Evolutionary conservation across 2,113 vertebrate genomes (phyloP).

Genomic region (Typhlomys cinereus): DNA sequence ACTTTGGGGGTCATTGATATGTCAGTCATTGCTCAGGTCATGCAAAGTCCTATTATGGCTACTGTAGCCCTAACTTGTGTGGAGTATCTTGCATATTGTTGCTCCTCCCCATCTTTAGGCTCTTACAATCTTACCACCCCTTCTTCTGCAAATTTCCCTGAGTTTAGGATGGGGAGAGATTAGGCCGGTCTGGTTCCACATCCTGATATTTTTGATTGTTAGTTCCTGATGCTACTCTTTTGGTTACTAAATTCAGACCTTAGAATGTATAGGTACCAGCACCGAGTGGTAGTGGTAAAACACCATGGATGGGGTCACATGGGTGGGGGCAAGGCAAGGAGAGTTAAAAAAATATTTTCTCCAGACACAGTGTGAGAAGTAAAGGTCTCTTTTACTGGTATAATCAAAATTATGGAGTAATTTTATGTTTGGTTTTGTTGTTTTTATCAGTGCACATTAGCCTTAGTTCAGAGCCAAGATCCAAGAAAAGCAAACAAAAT

Average conservation of each 20-base stretch:
- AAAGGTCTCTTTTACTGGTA: neutral
- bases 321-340: neutral
- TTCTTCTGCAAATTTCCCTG: too few relatives aligned
- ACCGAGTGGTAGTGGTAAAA: neutral
- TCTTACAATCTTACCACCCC: too few relatives aligned
- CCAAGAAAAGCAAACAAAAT: neutral
- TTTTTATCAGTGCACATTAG: too few relatives aligned
- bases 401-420: too few relatives aligned
- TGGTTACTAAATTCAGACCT: neutral
- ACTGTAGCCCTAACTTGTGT: too few relatives aligned
- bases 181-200: too few relatives aligned
- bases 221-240: neutral
- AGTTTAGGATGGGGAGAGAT: too few relatives aligned
- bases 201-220: neutral
- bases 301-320: neutral
- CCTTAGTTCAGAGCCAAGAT: neutral
- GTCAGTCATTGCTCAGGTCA: too few relatives aligned
- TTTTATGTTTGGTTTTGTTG: neutral
- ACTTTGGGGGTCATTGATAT: too few relatives aligned
- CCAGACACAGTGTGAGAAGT: neutral
- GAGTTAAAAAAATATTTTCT: neutral
- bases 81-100: too few relatives aligned
- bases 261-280: neutral
- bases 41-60: too few relatives aligned
- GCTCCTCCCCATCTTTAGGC: too few relatives aligned